Percentiles rank a stretch among this genome's conserved stretches.
phyloP scores from a whole-genome alignment of 1,140 invertebrate genomes.

The Nephotettix cincticeps region DNA sequence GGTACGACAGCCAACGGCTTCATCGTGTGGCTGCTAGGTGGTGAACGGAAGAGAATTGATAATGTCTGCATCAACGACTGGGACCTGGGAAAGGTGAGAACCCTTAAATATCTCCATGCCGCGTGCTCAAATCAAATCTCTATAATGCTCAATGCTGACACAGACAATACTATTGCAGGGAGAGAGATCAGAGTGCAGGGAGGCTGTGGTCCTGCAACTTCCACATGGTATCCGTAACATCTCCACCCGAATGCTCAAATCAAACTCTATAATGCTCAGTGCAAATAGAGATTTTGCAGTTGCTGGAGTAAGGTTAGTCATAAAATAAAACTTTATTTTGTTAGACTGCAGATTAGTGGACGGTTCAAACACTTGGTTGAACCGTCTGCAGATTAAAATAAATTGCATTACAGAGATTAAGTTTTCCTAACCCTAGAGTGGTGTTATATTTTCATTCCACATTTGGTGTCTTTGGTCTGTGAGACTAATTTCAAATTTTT shows the following conservation, averaged over 20 bases:
- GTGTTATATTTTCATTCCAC: no score
- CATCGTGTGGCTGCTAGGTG: constrained; percentile 63
- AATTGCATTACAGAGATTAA: no score
- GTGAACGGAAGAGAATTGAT: constrained; percentile 38
- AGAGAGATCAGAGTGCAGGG: not conserved
- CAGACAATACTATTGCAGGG: not conserved
- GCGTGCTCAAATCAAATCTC: no score
- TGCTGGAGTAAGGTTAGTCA: constrained; percentile 78
- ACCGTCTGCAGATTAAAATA: no score
- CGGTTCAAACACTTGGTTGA: no score
- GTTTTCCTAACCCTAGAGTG: not conserved
- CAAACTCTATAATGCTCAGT: constrained; percentile 89
- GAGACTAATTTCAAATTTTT: no score
- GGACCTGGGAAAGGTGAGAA: not conserved
- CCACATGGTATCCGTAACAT: constrained; percentile 93
- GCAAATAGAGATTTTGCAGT: constrained; percentile 89
- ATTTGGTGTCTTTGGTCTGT: no score
- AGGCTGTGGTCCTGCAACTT: constrained; percentile 67
- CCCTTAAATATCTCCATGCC: no score
- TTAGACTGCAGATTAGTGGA: no score
- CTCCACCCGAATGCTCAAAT: constrained; percentile 76
- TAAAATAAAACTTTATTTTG: no score
- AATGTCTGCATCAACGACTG: constrained; percentile 33
- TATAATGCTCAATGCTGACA: no score
- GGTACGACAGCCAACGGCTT: constrained; percentile 85